Percentiles rank a stretch among this genome's conserved stretches.
phyloP scores from a whole-genome alignment of 2,113 vertebrate genomes.

The Scomber colias region DNA sequence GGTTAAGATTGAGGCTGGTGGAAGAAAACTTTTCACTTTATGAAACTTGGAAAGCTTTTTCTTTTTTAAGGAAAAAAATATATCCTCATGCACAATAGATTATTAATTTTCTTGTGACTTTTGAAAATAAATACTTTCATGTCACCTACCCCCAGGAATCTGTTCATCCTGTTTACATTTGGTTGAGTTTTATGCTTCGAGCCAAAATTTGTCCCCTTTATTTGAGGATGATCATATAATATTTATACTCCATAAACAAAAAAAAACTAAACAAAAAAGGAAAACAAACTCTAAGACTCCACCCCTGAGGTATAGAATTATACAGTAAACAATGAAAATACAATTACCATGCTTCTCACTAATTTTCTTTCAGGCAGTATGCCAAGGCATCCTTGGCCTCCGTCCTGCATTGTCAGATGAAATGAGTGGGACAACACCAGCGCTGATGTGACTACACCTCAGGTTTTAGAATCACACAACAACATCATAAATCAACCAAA shows the following conservation, averaged over 20 bases:
- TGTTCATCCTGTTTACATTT: slow-evolving; percentile 53
- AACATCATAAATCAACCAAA: slow-evolving; percentile 42
- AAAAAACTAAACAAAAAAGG: slow-evolving; percentile 19
- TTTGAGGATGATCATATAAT: slow-evolving; percentile 71
- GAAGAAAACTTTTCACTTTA: not conserved
- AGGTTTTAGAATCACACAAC: slow-evolving; percentile 49
- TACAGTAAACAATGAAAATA: slow-evolving; percentile 75
- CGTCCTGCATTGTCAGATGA: slow-evolving; percentile 62
- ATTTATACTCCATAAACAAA: slow-evolving; percentile 74
- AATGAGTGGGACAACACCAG: slow-evolving; percentile 59
- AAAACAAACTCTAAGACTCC: slow-evolving; percentile 54
- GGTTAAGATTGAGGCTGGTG: slow-evolving; percentile 7
- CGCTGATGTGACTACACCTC: slow-evolving; percentile 46
- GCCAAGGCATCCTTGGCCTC: slow-evolving; percentile 58
- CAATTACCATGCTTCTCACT: slow-evolving; percentile 53
- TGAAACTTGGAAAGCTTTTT: slow-evolving; percentile 5
- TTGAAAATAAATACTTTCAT: slow-evolving; percentile 43
- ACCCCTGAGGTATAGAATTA: slow-evolving; percentile 59
- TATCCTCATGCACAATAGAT: not conserved
- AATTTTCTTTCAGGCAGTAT: slow-evolving; percentile 58
- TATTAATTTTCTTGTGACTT: slow-evolving; percentile 26
- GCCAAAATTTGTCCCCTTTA: slow-evolving; percentile 50
- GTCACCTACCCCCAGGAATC: slow-evolving; percentile 49
- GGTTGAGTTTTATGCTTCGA: slow-evolving; percentile 48
- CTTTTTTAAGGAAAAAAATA: not conserved